phyloP scores from a whole-genome alignment of 1,140 invertebrate species.

The Hypothenemus hampei region DNA sequence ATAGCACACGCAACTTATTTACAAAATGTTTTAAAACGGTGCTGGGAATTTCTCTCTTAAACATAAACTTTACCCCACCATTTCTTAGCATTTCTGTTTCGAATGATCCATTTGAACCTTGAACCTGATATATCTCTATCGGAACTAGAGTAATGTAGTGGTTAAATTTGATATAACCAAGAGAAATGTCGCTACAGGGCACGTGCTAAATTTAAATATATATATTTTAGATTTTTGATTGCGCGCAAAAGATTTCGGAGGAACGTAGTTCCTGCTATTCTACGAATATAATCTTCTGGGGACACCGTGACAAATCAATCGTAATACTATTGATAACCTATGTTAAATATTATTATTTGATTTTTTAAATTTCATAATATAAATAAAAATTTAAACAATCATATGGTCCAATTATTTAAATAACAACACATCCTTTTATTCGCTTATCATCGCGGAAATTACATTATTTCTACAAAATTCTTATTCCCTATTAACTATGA shows the following conservation, averaged over 20 bases:
- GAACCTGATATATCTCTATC: constrained; percentile 39
- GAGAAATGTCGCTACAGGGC: constrained; percentile 18
- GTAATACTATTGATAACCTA: no score
- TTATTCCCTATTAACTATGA: no score
- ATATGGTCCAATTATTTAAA: no score
- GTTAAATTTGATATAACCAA: constrained; percentile 22
- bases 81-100: constrained; percentile 41
- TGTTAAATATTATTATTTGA: no score
- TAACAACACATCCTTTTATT: no score
- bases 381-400: no score
- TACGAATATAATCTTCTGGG: no score
- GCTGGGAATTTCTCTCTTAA: constrained; percentile 39
- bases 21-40: constrained; percentile 38
- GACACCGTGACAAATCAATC: neutral
- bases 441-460: no score
- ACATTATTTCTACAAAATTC: no score
- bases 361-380: no score
- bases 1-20: constrained; percentile 33
- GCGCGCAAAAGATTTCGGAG: no score
- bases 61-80: constrained; percentile 39
- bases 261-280: no score
- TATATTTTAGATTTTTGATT: constrained; percentile 8
- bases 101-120: constrained; percentile 46
- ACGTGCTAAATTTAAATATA: constrained; percentile 21
- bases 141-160: constrained; percentile 33